Percentiles rank a stretch among this genome's conserved stretches.
Conservation (phyloP, 92 coral and sea anemone species). For the Actinostola sp. region DNA sequence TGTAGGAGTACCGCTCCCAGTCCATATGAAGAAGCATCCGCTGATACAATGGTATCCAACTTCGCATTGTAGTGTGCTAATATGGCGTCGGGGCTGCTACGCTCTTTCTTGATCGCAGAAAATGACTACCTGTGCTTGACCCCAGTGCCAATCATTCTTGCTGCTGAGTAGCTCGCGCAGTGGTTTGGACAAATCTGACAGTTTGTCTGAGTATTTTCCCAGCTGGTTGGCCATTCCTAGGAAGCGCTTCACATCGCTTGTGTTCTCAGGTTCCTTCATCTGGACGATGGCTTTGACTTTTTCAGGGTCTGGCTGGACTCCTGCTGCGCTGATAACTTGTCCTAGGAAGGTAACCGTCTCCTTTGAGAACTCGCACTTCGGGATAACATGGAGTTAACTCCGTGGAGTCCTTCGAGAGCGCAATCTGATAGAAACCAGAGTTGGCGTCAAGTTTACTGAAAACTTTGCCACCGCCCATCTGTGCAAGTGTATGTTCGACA, state of each 20-base stretch:
- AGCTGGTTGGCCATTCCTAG: slow-evolving; percentile 30
- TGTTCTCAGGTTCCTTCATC: slow-evolving; percentile 23
- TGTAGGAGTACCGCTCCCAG: slow-evolving; percentile 64
- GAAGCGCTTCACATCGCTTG: slow-evolving; percentile 30
- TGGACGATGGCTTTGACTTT: slow-evolving; percentile 17
- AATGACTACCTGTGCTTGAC: slow-evolving; percentile 18
- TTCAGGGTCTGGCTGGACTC: slow-evolving; percentile 36
- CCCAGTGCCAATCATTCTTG: slow-evolving; percentile 31
- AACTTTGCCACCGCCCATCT: no score
- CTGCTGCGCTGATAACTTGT: slow-evolving; percentile 16
- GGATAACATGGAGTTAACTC: slow-evolving; percentile 17
- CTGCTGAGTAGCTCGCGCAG: slow-evolving; percentile 31
- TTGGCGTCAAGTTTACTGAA: slow-evolving; percentile 33
- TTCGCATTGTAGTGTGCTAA: not conserved
- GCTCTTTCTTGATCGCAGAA: slow-evolving; percentile 7
- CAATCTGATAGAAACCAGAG: slow-evolving; percentile 32
- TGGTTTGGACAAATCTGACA: slow-evolving; percentile 44
- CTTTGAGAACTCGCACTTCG: slow-evolving; percentile 55
- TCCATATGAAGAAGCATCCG: slow-evolving; percentile 32
- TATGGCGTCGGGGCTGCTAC: not conserved
- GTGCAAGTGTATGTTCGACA: slow-evolving; percentile 37
- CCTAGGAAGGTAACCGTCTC: slow-evolving; percentile 34
- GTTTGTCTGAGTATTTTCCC: slow-evolving; percentile 37
- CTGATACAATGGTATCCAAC: not conserved
- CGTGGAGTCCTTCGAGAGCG: slow-evolving; percentile 9